phyloP scores from a whole-genome alignment of 2,797 vertebrate genomes.

The Zenarchopterus dispar region DNA sequence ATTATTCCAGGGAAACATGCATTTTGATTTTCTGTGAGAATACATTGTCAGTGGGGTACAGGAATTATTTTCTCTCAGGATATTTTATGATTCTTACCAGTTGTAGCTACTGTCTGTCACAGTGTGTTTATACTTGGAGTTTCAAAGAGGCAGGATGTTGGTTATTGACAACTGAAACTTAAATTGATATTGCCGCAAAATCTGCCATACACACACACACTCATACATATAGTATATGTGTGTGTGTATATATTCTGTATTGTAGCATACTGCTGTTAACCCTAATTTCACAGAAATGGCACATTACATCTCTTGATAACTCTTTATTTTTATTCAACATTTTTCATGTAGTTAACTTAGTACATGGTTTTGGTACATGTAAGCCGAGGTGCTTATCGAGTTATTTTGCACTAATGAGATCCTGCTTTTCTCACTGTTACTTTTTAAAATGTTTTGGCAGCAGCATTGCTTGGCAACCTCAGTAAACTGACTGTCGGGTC shows the following conservation, averaged over 20 bases:
- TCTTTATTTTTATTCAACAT: slow-evolving; percentile 10
- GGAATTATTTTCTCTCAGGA: slow-evolving; percentile 46
- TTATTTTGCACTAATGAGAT: no score
- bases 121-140: slow-evolving; percentile 14
- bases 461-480: background rate
- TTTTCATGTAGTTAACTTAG: background rate
- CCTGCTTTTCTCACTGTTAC: no score
- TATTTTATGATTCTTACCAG: slow-evolving; percentile 32
- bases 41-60: slow-evolving; percentile 2
- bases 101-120: slow-evolving; percentile 23
- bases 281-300: slow-evolving; percentile 1
- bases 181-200: background rate
- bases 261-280: background rate
- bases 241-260: no score
- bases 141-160: slow-evolving; percentile 27
- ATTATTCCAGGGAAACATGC: slow-evolving; percentile 32
- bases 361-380: background rate
- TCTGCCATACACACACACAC: no score
- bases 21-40: slow-evolving; percentile 35
- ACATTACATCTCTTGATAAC: slow-evolving; percentile 6
- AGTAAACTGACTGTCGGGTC: background rate
- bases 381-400: background rate
- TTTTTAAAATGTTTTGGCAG: background rate
- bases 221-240: no score
- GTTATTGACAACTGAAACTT: background rate